Percentiles rank a stretch among this genome's conserved stretches.
Conservation (phyloP, 2,797 vertebrate genomes). For the Cyclopterus lumpus region DNA sequence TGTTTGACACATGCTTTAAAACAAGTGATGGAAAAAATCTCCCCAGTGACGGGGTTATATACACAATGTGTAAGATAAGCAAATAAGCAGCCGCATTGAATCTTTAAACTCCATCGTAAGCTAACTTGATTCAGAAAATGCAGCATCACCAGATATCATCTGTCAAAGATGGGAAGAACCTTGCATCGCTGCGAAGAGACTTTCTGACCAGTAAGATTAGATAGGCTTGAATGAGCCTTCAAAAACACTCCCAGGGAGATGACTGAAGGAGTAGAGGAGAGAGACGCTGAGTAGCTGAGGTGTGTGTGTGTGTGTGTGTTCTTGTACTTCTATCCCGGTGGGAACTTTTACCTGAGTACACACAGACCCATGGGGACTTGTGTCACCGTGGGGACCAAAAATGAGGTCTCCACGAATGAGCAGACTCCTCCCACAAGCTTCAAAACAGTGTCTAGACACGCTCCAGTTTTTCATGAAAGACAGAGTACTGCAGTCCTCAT, state of each 20-base stretch:
- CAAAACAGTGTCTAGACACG: no score
- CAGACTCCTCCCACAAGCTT: no score
- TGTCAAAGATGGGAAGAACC: background rate
- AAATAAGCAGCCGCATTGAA: background rate
- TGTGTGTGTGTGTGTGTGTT: constrained; percentile 27
- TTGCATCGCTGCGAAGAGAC: background rate
- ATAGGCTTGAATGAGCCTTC: background rate
- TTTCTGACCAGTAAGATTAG: background rate
- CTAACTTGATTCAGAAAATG: background rate
- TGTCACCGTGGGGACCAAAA: no score
- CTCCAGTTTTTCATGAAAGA: no score
- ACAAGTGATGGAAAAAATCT: background rate
- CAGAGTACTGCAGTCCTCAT: no score
- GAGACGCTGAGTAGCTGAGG: background rate
- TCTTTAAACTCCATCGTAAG: background rate
- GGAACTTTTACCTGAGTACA: no score
- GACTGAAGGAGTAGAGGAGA: background rate
- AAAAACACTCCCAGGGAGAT: background rate
- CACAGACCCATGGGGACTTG: no score
- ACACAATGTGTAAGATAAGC: background rate
- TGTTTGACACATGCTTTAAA: background rate
- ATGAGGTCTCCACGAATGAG: no score
- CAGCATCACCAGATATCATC: background rate
- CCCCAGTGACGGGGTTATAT: background rate
- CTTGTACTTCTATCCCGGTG: no score